These are phyloP conservation scores for Clarias macrocephalus DNA, from an alignment of 2,113 vertebrate genomes.

Conservation along the genomic window DNA sequence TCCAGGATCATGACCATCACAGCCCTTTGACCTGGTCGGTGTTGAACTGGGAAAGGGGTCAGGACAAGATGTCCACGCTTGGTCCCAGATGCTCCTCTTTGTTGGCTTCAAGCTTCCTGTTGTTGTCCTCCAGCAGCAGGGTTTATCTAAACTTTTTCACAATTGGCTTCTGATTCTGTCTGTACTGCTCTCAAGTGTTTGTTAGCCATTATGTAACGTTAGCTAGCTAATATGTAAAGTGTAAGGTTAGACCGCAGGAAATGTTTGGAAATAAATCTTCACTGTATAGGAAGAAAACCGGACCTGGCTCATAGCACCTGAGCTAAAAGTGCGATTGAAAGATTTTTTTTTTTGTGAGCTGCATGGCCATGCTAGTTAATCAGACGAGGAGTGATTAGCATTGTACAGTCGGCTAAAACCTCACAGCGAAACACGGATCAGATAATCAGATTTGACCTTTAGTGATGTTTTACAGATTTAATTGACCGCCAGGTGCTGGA, in stretches of 20 bases:
- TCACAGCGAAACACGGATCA: not conserved
- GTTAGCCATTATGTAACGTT: no score
- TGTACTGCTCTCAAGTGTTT: no score
- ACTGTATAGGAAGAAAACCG: not conserved
- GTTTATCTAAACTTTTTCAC: not conserved
- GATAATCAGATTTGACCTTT: not conserved
- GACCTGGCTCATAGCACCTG: not conserved
- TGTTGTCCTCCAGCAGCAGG: not conserved
- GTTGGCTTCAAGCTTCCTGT: not conserved
- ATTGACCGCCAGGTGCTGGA: not conserved
- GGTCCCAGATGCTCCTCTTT: not conserved
- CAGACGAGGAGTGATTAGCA: not conserved
- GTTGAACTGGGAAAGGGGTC: no score
- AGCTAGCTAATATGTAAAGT: not conserved
- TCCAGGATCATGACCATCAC: not conserved
- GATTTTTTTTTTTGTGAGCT: no score
- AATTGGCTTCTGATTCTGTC: not conserved
- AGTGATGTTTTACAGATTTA: not conserved
- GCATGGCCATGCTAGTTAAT: not conserved
- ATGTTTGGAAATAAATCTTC: not conserved
- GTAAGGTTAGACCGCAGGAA: not conserved
- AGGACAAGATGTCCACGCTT: not conserved
- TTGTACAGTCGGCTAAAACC: not conserved
- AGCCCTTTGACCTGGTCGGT: not conserved
- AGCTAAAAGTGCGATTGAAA: not conserved